Evolutionary conservation across 2,888 invertebrate genomes (phyloP), one percentile per base, ranked within the genome.

Genomic region (Acanthosepion esculentum): DNA sequence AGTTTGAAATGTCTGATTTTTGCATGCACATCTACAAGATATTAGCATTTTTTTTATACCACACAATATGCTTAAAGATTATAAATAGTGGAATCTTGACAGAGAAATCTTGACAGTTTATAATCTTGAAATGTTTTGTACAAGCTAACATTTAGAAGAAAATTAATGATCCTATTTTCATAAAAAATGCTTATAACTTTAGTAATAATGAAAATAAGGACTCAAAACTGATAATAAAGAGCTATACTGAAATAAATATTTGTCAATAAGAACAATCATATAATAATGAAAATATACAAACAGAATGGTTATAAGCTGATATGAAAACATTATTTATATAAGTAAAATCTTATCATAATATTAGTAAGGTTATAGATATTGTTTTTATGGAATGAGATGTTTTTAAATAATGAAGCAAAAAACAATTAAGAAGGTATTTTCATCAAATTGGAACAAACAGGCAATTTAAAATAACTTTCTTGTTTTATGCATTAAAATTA

Each of bases 71-170:
- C 78, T 78, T n/a, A 78, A 12, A 78, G n/a, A 10, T 78, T 78
- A 78, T 78, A 78, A 33, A 78, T 78, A 78, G 3, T 78, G 78
- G 78, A 78, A 78, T n/a, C 20, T 78, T 33, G n/a, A n/a, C 78
- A 78, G n/a, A 78, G 78, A 78, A 78, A 78, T 78, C 78, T 78
- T 78, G 78, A 78, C 78, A 78, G 78, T n/a, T 78, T 78, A 78
- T 78, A 78, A 78, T n/a, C n/a, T 78, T 78, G 78, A 15, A 78
- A n/a, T 78, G n/a, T 78, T 78, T 78, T 33, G 10, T 29, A 78
- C 78, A 78, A 78, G 15, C 78, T 78, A 78, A n/a, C 29, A 78
- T 0, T 78, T 8, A 78, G 18, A 78, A 78, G 1, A n/a, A 78
- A 78, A n/a, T 78, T n/a, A n/a, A 78, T 78, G 29, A 64, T 8